Conservation (phyloP, 1,140 invertebrate genomes). For the Bilobella aurantiaca region DNA sequence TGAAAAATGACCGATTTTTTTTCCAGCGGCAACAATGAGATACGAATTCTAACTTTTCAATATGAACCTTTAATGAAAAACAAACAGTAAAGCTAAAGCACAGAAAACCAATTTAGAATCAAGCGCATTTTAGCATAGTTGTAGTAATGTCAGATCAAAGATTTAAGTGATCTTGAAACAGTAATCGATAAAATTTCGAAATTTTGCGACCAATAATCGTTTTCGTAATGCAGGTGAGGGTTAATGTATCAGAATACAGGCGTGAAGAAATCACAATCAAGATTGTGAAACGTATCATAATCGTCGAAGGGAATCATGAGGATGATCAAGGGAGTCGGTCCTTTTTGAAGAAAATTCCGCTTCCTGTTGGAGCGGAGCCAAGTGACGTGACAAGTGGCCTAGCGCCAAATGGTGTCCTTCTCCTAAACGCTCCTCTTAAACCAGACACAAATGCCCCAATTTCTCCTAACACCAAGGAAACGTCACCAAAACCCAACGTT, state of each 20-base stretch:
- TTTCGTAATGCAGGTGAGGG: not conserved
- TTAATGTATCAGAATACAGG: not conserved
- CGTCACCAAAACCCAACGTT: not conserved
- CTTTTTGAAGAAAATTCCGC: conserved; percentile 33
- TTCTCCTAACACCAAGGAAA: not conserved
- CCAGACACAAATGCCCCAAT: not conserved
- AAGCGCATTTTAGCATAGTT: too few species aligned
- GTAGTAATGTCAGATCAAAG: too few species aligned
- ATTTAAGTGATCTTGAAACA: too few species aligned
- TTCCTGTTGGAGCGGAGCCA: conserved; percentile 35
- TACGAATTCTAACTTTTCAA: too few species aligned
- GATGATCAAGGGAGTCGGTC: conserved; percentile 38
- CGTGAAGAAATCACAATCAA: not conserved
- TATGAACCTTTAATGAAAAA: too few species aligned
- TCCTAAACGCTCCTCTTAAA: conserved; percentile 33
- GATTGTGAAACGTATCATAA: not conserved
- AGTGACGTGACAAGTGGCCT: conserved; percentile 31
- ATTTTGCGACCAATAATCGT: too few species aligned
- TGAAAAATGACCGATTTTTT: too few species aligned
- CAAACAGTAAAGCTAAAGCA: too few species aligned
- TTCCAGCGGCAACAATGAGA: too few species aligned
- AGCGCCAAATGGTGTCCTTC: conserved; percentile 35
- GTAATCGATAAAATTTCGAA: too few species aligned
- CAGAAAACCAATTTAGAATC: too few species aligned
- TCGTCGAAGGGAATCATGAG: conserved; percentile 35